Evolutionary conservation across 2,113 vertebrate genomes (phyloP).

Genomic region (Python bivittatus): DNA sequence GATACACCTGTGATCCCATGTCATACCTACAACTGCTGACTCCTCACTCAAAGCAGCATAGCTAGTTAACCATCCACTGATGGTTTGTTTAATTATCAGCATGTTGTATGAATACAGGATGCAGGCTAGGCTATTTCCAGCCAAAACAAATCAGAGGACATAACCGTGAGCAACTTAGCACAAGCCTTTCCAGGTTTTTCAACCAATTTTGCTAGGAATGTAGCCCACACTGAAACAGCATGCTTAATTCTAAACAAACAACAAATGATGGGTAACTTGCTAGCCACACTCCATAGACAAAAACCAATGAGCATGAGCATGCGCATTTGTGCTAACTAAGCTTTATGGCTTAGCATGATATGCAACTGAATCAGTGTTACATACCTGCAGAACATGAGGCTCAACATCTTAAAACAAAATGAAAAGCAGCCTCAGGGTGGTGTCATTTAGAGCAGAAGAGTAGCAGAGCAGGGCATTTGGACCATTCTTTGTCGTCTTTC

Average conservation of each 20-base stretch:
- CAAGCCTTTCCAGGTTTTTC: neutral
- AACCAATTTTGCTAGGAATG: neutral
- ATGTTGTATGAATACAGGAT: neutral
- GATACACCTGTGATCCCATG: neutral
- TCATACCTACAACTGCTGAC: neutral
- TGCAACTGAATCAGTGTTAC: neutral
- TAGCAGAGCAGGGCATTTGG: neutral
- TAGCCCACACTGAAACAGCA: neutral
- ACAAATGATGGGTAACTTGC: neutral
- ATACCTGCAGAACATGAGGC: neutral
- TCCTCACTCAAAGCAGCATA: neutral
- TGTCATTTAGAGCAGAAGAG: neutral
- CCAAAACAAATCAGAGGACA: neutral
- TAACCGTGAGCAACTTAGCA: neutral
- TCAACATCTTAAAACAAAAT: neutral
- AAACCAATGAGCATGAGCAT: neutral
- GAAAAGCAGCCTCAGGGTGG: neutral
- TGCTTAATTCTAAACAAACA: neutral
- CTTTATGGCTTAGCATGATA: neutral
- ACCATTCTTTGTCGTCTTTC: neutral
- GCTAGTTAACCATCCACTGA: neutral
- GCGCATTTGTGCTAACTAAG: neutral
- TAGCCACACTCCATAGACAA: neutral
- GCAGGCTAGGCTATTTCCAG: neutral
- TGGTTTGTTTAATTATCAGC: neutral